These are phyloP conservation scores for Tenebrosternarchus preto DNA, from an alignment of 2,113 vertebrate genomes.

Conservation along the genomic window DNA sequence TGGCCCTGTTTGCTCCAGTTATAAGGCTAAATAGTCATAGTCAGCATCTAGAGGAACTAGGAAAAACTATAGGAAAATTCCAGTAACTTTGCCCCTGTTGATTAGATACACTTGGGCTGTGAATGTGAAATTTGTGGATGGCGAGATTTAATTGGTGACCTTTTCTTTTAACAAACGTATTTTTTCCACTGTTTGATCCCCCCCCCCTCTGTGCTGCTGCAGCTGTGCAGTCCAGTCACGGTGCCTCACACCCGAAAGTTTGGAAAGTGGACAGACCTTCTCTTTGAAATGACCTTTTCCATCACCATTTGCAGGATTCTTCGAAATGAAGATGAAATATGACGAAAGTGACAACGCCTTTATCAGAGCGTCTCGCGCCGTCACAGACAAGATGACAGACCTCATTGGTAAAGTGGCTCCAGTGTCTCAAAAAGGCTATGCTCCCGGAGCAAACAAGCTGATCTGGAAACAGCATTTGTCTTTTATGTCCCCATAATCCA, in stretches of 20 bases:
- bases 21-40: too few relatives aligned
- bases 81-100: too few relatives aligned
- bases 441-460: not conserved
- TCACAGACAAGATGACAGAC: constrained; percentile 91
- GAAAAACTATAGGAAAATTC: too few relatives aligned
- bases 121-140: too few relatives aligned
- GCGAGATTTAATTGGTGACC: too few relatives aligned
- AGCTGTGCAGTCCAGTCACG: too few relatives aligned
- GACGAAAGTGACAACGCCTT: constrained; percentile 93
- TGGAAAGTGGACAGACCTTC: not conserved
- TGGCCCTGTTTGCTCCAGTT: too few relatives aligned
- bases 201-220: too few relatives aligned
- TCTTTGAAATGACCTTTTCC: not conserved
- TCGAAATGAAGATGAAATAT: constrained; percentile 99
- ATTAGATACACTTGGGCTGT: too few relatives aligned
- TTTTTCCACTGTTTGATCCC: too few relatives aligned
- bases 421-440: not conserved
- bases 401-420: constrained; percentile 78
- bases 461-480: not conserved
- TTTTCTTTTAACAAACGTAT: too few relatives aligned
- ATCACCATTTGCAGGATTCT: constrained; percentile 79
- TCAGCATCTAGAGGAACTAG: too few relatives aligned
- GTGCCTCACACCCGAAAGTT: not conserved
- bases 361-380: constrained; percentile 85
- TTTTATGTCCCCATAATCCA: not conserved